These are phyloP conservation scores for Luperina testacea DNA, from an alignment of 2,888 invertebrate genomes.

Conservation along the genomic window DNA sequence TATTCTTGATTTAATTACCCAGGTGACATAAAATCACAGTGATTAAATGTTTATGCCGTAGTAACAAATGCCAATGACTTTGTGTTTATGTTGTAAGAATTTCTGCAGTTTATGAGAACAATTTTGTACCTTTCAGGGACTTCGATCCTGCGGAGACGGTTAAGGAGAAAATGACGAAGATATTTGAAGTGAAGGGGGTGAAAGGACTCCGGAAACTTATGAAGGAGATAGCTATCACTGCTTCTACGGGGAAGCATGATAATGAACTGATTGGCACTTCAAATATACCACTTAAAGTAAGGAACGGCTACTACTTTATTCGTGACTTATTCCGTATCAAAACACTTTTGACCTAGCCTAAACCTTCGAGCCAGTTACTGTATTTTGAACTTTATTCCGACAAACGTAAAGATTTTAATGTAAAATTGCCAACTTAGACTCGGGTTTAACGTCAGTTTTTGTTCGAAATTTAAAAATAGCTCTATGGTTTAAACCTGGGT, in stretches of 20 bases:
- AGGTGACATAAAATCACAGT: conserved; percentile 60
- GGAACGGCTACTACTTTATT: conserved; percentile 40
- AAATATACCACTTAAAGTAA: conserved; percentile 95
- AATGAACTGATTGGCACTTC: conserved; percentile 98
- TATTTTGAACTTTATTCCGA: too few species aligned
- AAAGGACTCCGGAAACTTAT: conserved; percentile 95
- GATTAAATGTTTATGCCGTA: conserved; percentile 59
- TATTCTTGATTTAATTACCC: conserved; percentile 46
- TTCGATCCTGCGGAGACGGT: conserved; percentile 97
- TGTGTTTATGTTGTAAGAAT: conserved; percentile 14
- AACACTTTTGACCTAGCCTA: too few species aligned
- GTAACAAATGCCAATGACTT: conserved; percentile 56
- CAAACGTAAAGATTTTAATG: too few species aligned
- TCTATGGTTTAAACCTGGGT: too few species aligned
- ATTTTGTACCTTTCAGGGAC: conserved; percentile 90
- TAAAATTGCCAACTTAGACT: too few species aligned
- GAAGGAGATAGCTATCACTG: conserved; percentile 97
- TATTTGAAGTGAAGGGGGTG: conserved; percentile 96
- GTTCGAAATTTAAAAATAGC: too few species aligned
- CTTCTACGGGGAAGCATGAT: conserved; percentile 97
- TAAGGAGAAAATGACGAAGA: conserved; percentile 95
- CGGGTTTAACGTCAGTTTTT: too few species aligned
- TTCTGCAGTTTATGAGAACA: conserved; percentile 3
- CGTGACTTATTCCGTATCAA: neutral
- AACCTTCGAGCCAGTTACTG: too few species aligned